A percentile compares a stretch with the other conserved stretches of the same genome.
Conservation (phyloP, 2,113 vertebrate genomes). For the Strix uralensis region DNA sequence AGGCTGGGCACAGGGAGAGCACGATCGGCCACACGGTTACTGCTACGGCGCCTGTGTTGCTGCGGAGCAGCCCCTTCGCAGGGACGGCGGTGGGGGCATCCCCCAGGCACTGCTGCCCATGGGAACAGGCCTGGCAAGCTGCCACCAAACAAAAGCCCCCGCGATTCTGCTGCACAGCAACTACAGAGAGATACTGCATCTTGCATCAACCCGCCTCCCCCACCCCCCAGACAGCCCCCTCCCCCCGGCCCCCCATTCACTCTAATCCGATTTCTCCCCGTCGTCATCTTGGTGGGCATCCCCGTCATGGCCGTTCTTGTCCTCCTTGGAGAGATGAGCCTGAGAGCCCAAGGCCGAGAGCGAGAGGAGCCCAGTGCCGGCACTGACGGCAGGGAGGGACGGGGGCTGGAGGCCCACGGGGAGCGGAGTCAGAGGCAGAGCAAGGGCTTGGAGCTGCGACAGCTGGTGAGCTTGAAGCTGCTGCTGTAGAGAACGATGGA, state of each 20-base stretch:
- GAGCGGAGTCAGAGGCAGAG: conserved; percentile 90
- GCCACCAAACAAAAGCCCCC: neutral
- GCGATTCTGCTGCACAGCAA: neutral
- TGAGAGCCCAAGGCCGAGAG: conserved; percentile 94
- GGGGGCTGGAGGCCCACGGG: conserved; percentile 92
- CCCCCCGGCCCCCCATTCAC: neutral
- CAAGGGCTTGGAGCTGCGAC: conserved; percentile 95
- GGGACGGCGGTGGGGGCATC: neutral
- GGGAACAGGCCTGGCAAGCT: neutral
- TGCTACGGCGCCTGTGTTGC: neutral
- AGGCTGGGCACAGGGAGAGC: conserved; percentile 16
- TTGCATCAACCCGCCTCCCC: neutral
- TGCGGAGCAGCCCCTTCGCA: neutral
- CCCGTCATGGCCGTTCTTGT: conserved; percentile 88
- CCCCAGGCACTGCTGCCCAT: neutral
- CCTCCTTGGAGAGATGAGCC: conserved; percentile 91
- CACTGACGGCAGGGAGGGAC: conserved; percentile 85
- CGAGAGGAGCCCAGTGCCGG: conserved; percentile 90
- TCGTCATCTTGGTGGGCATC: conserved; percentile 90
- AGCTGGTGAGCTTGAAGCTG: conserved; percentile 98
- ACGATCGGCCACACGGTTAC: neutral
- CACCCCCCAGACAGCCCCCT: neutral
- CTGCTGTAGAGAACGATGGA: conserved; percentile 81
- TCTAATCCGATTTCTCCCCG: conserved; percentile 93
- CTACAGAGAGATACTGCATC: neutral